Evolutionary conservation across 2,113 vertebrate genomes (phyloP).

Genomic region (Pan troglodytes): NHGRI_mPanTro3-v2.1_pri NC_072408.2:22736001-22736500

Average conservation of each 20-base stretch:
- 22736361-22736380: too few species aligned
- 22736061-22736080: neutral
- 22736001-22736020: neutral
- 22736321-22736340: too few species aligned
- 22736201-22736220: neutral
- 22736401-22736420: neutral
- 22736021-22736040: neutral
- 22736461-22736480: neutral
- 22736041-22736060: neutral
- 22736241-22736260: neutral
- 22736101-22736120: neutral
- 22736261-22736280: neutral
- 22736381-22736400: neutral
- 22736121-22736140: neutral
- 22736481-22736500: neutral
- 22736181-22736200: neutral
- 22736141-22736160: neutral
- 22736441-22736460: neutral
- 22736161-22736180: neutral
- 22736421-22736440: neutral
- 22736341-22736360: too few species aligned
- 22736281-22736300: neutral
- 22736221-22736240: neutral
- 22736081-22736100: neutral
- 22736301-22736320: neutral